These are phyloP conservation scores for Merodon equestris DNA, from an alignment of 2,888 invertebrate genomes.

Conservation along the genomic window DNA sequence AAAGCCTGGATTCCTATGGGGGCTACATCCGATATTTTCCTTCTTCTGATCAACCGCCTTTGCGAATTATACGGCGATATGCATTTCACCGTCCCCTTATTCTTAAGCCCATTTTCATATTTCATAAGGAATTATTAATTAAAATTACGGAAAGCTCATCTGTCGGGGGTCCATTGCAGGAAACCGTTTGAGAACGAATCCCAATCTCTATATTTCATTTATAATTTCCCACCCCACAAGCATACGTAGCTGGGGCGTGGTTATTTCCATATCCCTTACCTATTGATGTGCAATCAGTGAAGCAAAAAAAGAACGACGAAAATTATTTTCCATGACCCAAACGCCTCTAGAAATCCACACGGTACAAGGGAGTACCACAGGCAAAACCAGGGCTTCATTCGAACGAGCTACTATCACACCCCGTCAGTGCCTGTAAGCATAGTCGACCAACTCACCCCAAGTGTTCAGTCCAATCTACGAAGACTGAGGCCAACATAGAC, in stretches of 20 bases:
- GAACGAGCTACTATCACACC: slow-evolving; percentile 65
- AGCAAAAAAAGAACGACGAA: slow-evolving; percentile 55
- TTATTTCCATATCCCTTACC: slow-evolving; percentile 54
- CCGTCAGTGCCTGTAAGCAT: slow-evolving; percentile 58
- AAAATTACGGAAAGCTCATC: neutral
- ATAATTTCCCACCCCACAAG: slow-evolving; percentile 43
- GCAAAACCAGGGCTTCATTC: slow-evolving; percentile 64
- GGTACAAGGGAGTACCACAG: slow-evolving; percentile 69
- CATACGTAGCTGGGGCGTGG: slow-evolving; percentile 61
- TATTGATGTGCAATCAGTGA: slow-evolving; percentile 63
- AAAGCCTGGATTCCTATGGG: no score
- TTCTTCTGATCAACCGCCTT: no score
- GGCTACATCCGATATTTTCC: no score
- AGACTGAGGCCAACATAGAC: slow-evolving; percentile 21
- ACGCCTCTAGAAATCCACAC: slow-evolving; percentile 69
- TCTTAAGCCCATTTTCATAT: neutral
- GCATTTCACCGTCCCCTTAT: neutral
- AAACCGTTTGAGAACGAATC: no score
- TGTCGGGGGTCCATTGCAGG: no score
- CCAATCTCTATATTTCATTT: slow-evolving; percentile 26
- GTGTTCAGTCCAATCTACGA: slow-evolving; percentile 19
- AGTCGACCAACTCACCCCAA: slow-evolving; percentile 49
- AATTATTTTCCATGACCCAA: slow-evolving; percentile 68
- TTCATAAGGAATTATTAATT: neutral
- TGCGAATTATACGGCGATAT: no score